Evolutionary conservation across 2,113 vertebrate species (phyloP).

Genomic region (Calyptomena viridis): DNA sequence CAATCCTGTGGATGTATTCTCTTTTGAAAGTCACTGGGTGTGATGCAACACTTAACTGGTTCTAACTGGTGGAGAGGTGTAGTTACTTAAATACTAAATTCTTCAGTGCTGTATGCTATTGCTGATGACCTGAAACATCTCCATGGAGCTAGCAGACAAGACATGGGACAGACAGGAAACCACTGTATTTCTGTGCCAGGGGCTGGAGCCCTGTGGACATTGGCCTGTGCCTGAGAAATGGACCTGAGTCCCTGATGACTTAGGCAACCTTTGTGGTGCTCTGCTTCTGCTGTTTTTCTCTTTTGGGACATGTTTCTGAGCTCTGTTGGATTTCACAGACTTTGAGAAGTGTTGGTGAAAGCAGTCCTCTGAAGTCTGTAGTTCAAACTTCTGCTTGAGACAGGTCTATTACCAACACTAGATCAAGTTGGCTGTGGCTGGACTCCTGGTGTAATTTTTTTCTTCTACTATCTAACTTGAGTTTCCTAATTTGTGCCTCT

Average conservation of each 20-base stretch:
- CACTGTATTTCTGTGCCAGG: not conserved
- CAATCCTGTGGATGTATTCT: not conserved
- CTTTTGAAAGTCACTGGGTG: not conserved
- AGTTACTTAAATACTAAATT: not conserved
- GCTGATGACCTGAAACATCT: not conserved
- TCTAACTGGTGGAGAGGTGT: not conserved
- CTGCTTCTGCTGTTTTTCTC: not conserved
- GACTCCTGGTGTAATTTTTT: not conserved
- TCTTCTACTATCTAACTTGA: not conserved
- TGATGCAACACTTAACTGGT: not conserved
- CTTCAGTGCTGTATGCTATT: not conserved
- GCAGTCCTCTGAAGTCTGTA: not conserved
- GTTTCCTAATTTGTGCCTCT: not conserved
- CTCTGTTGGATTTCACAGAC: not conserved
- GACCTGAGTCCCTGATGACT: not conserved
- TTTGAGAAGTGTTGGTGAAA: not conserved
- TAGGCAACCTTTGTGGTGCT: not conserved
- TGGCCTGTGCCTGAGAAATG: not conserved
- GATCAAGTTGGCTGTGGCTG: not conserved
- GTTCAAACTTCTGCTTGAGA: not conserved
- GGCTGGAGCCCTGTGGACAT: not conserved
- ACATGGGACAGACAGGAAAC: not conserved
- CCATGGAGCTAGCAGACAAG: not conserved
- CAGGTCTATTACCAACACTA: not conserved
- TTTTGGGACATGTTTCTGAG: fast-evolving